Evolutionary conservation across 2,888 invertebrate genomes (phyloP), one percentile per base, ranked within the genome.

Genomic region (Pyrrhosoma nymphula): DNA sequence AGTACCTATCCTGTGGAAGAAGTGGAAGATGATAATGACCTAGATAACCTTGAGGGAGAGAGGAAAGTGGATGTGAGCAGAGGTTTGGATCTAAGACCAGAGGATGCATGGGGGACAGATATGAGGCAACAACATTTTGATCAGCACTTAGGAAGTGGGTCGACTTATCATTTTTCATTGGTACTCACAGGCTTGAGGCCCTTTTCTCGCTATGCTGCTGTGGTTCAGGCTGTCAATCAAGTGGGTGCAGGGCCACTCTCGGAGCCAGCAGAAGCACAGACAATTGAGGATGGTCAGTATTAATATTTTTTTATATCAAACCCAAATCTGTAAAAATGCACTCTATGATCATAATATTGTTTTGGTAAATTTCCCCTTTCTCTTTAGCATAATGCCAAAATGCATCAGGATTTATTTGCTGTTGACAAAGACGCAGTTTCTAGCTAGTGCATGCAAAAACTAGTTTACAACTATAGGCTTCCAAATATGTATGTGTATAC

Each of bases 141-240:
- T 47, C 93, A 93, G 30, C 93, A 93, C 69, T 18, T 93, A 47
- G 47, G 69, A 16, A 69, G 93, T 75, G 93, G 93, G 69, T 75
- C 93, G 0, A 47, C 69, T 69, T 93, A 93, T n/a, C 93, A 93
- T 35, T 93, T 69, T 18, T 91, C 95, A 26, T 35, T 95, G 35
- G 63, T 95, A 14, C 35, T 95, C 20, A 47, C 95, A 47, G 82
- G 90, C 1, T 69, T 95, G n/a, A n/a, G 95, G 35, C 95, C 95
- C 20, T 95, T 95, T 39, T 95, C 93, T 69, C 95, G 95, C 18
- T 96, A 96, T 95, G 98, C 98, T 56, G 97, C 98, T 88, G 98
- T 98, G 26, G 98, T 98, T 82, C 98, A 98, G 96, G 98, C 98
- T 2, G 98, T 98, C 96, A 98, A 98, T 97, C 98, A 98, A 97